Base-by-base conservation (phyloP, 2,888 invertebrate genomes). In the Congeria kusceri region DNA sequence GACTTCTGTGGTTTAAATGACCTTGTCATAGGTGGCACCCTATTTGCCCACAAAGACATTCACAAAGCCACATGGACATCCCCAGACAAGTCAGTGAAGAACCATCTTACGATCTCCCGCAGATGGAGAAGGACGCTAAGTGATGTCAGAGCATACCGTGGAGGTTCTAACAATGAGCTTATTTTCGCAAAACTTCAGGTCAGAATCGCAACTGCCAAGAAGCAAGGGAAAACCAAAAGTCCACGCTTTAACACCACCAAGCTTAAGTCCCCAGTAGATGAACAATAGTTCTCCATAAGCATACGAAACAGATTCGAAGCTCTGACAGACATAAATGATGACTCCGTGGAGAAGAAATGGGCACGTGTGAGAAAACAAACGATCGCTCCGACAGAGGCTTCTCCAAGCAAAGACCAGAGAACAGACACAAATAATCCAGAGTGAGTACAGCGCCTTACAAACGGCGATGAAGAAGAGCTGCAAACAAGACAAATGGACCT, bases 11-110 rank as follows among this genome's bases (percentile, higher is more conserved):
- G 59, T 0, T 29, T 53, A 9, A 84, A 84, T 73, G 56, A 72
- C 64, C 53, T 82, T 28, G 80, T 83, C 0, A 77, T 84, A 44
- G 80, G 80, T 20, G 84, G 80, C 7, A 85, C 65, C n/a, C 32
- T 76, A 15, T 81, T 78, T 32, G 56, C 67, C 5, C 84, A 83
- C 61, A 77, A 58, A 58, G 28, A 49, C 3, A 81, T 80, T 5
- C 77, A 85, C 61, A 83, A 77, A 56, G 39, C 57, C 13, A 84
- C 82, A 49, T 80, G 79, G 77, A 69, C 29, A 13, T 85, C 83
- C 15, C 79, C 83, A 20, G 83, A 78, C 65, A 25, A 59, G 58
- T 13, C 13, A 2, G 46, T 82, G 61, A 80, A 78, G 9, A 77
- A 71, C 47, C 76, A 76, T 46, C 29, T 75, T 4, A 44, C 61